Evolutionary conservation across 1,140 invertebrate species (phyloP).

Genomic region (Vanessa tameamea): DNA sequence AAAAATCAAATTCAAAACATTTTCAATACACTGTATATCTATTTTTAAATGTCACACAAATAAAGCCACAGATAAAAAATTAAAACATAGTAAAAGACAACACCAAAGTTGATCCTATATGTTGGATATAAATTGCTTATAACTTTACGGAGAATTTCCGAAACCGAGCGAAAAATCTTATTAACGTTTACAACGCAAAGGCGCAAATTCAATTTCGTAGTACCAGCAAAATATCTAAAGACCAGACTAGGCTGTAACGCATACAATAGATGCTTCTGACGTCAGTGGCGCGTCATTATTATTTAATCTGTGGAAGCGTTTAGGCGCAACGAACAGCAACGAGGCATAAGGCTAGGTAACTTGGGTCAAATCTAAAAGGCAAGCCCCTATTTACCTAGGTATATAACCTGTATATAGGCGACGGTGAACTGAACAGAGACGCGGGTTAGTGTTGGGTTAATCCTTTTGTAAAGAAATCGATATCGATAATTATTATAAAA

Average conservation of each 20-base stretch:
- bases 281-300: constrained; percentile 47
- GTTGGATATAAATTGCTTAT: neutral
- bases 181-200: constrained; percentile 14
- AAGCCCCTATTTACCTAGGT: constrained; percentile 58
- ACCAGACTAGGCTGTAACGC: constrained; percentile 25
- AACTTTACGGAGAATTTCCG: neutral
- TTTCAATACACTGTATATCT: too few species aligned
- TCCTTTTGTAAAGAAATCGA: constrained; percentile 39
- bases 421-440: constrained; percentile 58
- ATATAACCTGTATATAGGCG: constrained; percentile 61
- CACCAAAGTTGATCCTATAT: too few species aligned
- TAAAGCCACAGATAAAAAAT: neutral
- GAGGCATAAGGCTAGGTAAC: constrained; percentile 46
- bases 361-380: constrained; percentile 54
- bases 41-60: neutral
- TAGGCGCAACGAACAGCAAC: constrained; percentile 43
- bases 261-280: constrained; percentile 42
- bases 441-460: constrained; percentile 41
- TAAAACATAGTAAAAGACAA: neutral
- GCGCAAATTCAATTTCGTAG: constrained; percentile 37
- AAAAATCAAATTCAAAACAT: too few species aligned
- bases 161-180: constrained; percentile 10
- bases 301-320: constrained; percentile 55
- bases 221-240: constrained; percentile 37
- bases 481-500: constrained; percentile 27